Conservation (phyloP, 2,888 invertebrate species). For the Merodon equestris region DNA sequence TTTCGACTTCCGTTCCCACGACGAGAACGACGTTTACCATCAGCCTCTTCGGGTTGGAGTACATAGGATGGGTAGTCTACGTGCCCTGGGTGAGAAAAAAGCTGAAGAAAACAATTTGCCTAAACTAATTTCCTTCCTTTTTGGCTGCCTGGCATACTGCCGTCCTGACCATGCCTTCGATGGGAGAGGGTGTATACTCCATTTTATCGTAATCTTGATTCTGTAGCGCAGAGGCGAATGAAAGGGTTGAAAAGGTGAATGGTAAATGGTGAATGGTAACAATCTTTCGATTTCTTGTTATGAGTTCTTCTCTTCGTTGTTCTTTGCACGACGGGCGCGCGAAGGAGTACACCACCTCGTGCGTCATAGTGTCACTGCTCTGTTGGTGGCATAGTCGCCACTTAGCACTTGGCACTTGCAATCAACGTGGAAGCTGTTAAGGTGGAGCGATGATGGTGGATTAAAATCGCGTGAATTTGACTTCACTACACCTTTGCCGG, state of each 20-base stretch:
- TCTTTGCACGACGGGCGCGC: background rate
- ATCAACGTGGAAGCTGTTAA: conserved; percentile 34
- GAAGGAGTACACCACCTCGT: too few species aligned
- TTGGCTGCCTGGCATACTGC: conserved; percentile 25
- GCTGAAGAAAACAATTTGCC: conserved; percentile 75
- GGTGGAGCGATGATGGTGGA: conserved; percentile 31
- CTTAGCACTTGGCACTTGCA: conserved; percentile 26
- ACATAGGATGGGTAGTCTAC: conserved; percentile 13
- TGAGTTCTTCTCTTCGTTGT: conserved; percentile 10
- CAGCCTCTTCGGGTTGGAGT: too few species aligned
- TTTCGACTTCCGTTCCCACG: conserved; percentile 65
- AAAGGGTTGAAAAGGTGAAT: conserved; percentile 35
- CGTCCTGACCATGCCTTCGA: background rate
- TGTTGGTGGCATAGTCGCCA: background rate
- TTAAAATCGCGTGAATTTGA: conserved; percentile 53
- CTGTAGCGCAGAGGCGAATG: conserved; percentile 51
- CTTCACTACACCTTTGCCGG: conserved; percentile 23
- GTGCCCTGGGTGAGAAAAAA: conserved; percentile 49
- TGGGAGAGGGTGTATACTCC: conserved; percentile 26
- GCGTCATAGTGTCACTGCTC: background rate
- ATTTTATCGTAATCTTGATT: conserved; percentile 55
- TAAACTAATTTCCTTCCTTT: conserved; percentile 76
- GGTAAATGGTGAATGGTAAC: conserved; percentile 21
- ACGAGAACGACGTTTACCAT: conserved; percentile 2
- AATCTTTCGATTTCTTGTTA: conserved; percentile 44